Base-by-base conservation (phyloP, 2,888 invertebrate species). In the Agonopterix arenella region DNA sequence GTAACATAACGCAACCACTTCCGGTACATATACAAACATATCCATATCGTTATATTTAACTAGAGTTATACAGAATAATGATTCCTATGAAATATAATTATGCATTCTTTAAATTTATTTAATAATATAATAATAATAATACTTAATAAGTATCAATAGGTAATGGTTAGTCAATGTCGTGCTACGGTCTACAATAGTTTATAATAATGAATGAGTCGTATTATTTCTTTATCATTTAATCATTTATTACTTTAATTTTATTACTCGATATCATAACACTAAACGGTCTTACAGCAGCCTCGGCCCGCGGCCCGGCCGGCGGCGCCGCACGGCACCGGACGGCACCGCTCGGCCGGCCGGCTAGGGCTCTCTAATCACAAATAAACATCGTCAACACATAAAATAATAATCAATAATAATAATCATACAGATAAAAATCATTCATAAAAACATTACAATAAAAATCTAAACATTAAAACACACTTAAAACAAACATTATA, bases 71-170 rank as follows among this genome's bases (percentile, higher is more conserved):
- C 88, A 85, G 89, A 89, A 90, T 90, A 89, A 90, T 90, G 86
- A 89, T 89, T 84, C 89, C 89, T 90, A 90, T 89, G 89, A 89
- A 89, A 90, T 90, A 90, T 89, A 89, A 90, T 90, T 89, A 89
- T 89, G 88, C 86, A 84, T 86, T 88, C 76, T 88, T 89, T 89
- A 84, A 85, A 88, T 89, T 89, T 88, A 86, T 89, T 88, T 79
- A 86, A 88, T 90, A 85, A 76, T 81, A 88, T 84, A 82, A 86
- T 85, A 84, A 79, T 84, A 83, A 84, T 89, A 90, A 88, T 89
- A 89, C 89, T 89, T 88, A 86, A 81, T 86, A 89, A 86, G 88
- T 89, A 89, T 85, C 81, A 83, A 84, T 88, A 86, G 83, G 81
- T 89, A 88, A 86, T 90, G 89, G 84, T 89, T 89, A 89, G 84